Conservation (phyloP, 2,797 vertebrate species). For the Odontamblyopus lacepedii region DNA sequence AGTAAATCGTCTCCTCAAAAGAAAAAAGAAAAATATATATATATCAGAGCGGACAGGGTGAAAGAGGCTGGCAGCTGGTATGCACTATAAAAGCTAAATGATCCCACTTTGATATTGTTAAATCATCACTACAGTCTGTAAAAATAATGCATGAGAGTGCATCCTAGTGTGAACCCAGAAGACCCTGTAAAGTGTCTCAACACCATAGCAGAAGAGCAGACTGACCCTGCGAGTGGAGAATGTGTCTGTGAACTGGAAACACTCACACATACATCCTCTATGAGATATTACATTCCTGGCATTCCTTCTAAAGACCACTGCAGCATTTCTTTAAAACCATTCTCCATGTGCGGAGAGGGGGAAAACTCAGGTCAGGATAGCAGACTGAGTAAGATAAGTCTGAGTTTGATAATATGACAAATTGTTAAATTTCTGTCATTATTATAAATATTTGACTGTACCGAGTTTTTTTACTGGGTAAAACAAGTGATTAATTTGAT, state of each 20-base stretch:
- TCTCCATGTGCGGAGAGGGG: slow-evolving; percentile 48
- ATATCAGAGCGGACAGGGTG: slow-evolving; percentile 14
- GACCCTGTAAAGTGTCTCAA: slow-evolving; percentile 20
- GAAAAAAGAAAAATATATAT: background rate
- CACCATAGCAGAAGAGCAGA: slow-evolving; percentile 42
- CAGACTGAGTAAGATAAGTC: background rate
- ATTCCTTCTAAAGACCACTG: slow-evolving; percentile 71
- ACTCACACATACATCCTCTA: slow-evolving; percentile 68
- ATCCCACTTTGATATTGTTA: slow-evolving; percentile 29
- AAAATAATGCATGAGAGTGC: slow-evolving; percentile 24
- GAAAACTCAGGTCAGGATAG: slow-evolving; percentile 12
- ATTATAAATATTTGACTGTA: background rate
- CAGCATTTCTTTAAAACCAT: slow-evolving; percentile 66
- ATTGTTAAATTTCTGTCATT: background rate
- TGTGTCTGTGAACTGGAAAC: slow-evolving; percentile 63
- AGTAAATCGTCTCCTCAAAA: background rate
- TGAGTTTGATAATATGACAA: background rate
- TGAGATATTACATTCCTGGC: slow-evolving; percentile 73
- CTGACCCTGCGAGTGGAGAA: slow-evolving; percentile 36
- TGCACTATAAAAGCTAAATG: slow-evolving; percentile 31
- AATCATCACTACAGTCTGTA: slow-evolving; percentile 34
- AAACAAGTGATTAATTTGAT: background rate
- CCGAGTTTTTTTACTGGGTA: background rate
- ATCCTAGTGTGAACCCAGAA: slow-evolving; percentile 18
- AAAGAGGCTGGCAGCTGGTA: slow-evolving; percentile 29